Conservation (phyloP, 2,888 invertebrate genomes). For the Odontothrips loti region DNA sequence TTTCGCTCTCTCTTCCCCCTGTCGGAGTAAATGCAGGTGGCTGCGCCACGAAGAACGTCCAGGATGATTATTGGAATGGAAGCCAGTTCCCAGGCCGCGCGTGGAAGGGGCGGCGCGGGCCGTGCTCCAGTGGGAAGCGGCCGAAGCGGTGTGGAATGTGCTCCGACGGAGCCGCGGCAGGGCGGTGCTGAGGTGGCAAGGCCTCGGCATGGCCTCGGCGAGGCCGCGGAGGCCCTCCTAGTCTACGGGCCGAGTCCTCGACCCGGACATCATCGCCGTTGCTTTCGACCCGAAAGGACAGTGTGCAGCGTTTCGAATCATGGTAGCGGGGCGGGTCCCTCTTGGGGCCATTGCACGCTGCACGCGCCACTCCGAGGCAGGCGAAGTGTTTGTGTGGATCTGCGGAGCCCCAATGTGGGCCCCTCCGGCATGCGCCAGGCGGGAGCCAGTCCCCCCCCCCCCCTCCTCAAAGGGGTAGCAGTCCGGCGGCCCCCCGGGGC, state of each 20-base stretch:
- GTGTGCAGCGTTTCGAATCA: too few relatives aligned
- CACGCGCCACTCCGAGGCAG: background rate
- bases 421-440: background rate
- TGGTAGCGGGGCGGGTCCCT: too few relatives aligned
- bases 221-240: background rate
- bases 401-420: background rate
- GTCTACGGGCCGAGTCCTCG: background rate
- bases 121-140: background rate
- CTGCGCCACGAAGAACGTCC: too few relatives aligned
- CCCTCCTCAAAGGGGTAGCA: background rate
- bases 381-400: too few relatives aligned
- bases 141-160: background rate
- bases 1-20: constrained; percentile 19
- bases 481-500: too few relatives aligned
- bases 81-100: too few relatives aligned
- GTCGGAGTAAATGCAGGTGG: too few relatives aligned
- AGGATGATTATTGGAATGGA: too few relatives aligned
- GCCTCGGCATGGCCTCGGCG: background rate
- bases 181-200: background rate
- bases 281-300: too few relatives aligned
- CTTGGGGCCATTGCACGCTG: too few relatives aligned
- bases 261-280: too few relatives aligned
- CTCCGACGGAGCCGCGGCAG: background rate
- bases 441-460: background rate
- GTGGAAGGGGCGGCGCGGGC: too few relatives aligned